These are phyloP conservation scores for Sialia sialis DNA, from an alignment of 2,113 vertebrate genomes.

Conservation along the genomic window DNA sequence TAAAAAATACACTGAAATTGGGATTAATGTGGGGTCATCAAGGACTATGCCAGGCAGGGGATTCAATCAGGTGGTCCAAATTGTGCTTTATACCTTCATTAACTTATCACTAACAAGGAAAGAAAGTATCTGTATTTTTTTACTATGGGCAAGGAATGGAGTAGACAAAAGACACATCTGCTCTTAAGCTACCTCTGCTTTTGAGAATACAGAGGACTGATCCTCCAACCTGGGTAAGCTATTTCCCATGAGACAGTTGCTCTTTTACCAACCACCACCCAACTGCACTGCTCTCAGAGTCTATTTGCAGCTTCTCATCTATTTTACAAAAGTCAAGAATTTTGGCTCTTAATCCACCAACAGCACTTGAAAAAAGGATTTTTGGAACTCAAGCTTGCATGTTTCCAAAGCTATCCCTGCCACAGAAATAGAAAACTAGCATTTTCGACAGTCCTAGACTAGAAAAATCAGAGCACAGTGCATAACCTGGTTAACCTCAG, in stretches of 20 bases:
- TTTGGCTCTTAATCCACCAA: neutral
- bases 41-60: neutral
- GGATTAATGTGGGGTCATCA: neutral
- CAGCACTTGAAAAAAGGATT: accelerated
- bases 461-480: neutral
- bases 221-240: neutral
- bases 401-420: neutral
- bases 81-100: neutral
- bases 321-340: neutral
- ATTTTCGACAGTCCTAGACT: neutral
- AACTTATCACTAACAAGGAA: neutral
- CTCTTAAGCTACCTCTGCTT: neutral
- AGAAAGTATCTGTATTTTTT: neutral
- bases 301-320: neutral
- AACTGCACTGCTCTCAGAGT: neutral
- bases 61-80: neutral
- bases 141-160: neutral
- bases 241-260: neutral
- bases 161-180: neutral
- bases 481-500: neutral
- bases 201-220: neutral
- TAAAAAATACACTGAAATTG: neutral
- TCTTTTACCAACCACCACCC: neutral
- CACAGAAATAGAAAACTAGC: neutral
- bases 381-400: neutral